Evolutionary conservation across 1,140 invertebrate species (phyloP), one percentile per base, ranked within the genome.

Genomic region (Venustaconcha ellipsiformis): DNA sequence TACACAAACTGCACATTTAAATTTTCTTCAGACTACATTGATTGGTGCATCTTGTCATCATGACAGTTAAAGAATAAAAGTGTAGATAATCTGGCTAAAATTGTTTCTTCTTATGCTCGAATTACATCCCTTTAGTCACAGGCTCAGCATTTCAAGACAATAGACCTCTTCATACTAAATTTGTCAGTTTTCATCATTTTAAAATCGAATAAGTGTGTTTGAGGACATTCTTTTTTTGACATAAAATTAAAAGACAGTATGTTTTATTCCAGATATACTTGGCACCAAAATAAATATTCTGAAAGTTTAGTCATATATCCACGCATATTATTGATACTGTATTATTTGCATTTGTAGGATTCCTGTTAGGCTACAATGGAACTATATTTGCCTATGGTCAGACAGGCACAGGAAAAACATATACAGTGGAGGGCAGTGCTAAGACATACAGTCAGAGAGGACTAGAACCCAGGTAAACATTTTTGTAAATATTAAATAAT

Each of bases 351-450:
- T 58, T 82, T 87, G 17, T 67, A 85, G 98, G 96, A 17, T 97
- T 99, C 13, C 91, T 99, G 55, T 89, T 89, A 88, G 91, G 91
- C 12, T 92, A 91, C 80, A 92, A 92, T 89, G 91, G 91, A 17
- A 92, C 91, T 26, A 91, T 92, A 64, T 92, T 92, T 86, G 91
- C 91, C 48, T 92, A 92, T 86, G 91, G 91, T 20, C 91, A 92
- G 84, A 92, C 91, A 56, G 91, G 88, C 15, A 88, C 86, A 48
- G 89, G 89, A 0, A 90, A 90, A 79, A 90, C 89, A 12, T 88
- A 84, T 72, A 89, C 89, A 37, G 86, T 90, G 72, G 89, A 90
- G 69, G 88, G 87, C 4, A 84, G 83, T 77, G 70, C 84, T 48
- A 80, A 81, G 67, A 78, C 79, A 14, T 88, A 86, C 68, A 82